phyloP scores from a whole-genome alignment of 2,113 vertebrate genomes.

The Crypturellus undulatus region DNA sequence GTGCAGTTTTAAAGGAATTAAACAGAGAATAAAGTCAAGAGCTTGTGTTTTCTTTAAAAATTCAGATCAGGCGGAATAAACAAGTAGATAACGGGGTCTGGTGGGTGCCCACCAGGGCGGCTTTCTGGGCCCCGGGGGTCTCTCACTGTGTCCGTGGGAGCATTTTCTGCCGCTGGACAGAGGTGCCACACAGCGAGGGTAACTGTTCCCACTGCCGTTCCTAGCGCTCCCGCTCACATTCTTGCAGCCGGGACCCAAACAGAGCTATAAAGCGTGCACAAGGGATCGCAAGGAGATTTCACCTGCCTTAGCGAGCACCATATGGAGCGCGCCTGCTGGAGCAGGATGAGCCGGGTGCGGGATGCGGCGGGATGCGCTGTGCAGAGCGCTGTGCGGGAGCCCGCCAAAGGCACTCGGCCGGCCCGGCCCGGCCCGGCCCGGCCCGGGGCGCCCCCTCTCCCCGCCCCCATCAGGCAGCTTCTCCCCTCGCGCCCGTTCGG shows the following conservation, averaged over 20 bases:
- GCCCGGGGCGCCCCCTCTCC: background rate
- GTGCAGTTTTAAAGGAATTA: background rate
- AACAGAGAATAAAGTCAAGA: background rate
- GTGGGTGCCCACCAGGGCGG: background rate
- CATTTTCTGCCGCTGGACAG: background rate
- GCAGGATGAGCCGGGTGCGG: no score
- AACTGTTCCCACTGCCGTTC: background rate
- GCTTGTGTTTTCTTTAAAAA: background rate
- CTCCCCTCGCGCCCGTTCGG: background rate
- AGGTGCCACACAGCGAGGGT: background rate
- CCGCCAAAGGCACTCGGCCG: background rate
- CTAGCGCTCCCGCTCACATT: rapidly evolving
- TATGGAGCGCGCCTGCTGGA: no score
- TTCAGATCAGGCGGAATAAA: background rate
- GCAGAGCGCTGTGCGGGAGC: background rate
- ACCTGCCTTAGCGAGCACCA: background rate
- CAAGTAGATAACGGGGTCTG: rapidly evolving
- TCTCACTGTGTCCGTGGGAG: background rate
- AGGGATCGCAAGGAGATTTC: background rate
- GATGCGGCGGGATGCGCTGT: background rate
- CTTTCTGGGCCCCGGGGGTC: background rate
- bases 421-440: no score
- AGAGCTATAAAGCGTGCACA: no score
- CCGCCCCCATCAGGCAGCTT: no score
- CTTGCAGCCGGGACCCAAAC: background rate